Base-by-base conservation (phyloP, 2,797 vertebrate genomes). In the Streptopelia turtur region DNA sequence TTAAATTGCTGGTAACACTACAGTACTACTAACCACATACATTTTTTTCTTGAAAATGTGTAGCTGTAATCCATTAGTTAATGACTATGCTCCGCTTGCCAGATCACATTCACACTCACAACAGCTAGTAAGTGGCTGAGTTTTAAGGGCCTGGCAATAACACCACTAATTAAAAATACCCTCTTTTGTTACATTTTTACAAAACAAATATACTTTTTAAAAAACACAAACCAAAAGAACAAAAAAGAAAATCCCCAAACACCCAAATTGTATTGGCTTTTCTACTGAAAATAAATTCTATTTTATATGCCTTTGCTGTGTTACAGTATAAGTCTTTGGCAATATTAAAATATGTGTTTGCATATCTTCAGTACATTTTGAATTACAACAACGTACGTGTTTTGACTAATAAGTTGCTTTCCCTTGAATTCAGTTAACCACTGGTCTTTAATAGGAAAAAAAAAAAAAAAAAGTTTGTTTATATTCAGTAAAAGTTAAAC, bases 51-150 rank as follows among this genome's bases (percentile, higher is more conserved):
- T 95, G 83, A 91, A 96, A 80, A 72, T 75, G 53, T 89, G 39
- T 65, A 94, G 79, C 74, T 93, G 81, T 61, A 93, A 89, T 78
- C 52, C 68, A 91, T 96, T 95, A 96, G 28, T 71, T 95, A 96
- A 96, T 94, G 75, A 90, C 80, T 90, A 71, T 27, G 63, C 33
- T 89, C 43, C 55, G 61, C 70, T 90, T 95, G 61, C 64, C 95
- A 90, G 59, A 89, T 74, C 59, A 72, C 76, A 93, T 93, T 96
- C 65, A 92, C 49, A 66, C 24, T 87, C 63, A 89, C n/a, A 91
- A 52, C 30, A 53, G 45, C 70, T 60, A 5, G 45, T 56, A 92
- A 93, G 14, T 76, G 83, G 69, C 60, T 86, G 31, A 11, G 17
- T 96, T 96, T 94, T 63, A 96, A 75, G 61, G 65, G 24, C n/a